Percentiles rank a stretch among this genome's conserved stretches.
phyloP scores from a whole-genome alignment of 2,888 invertebrate species.

The Meghimatium bilineatum region DNA sequence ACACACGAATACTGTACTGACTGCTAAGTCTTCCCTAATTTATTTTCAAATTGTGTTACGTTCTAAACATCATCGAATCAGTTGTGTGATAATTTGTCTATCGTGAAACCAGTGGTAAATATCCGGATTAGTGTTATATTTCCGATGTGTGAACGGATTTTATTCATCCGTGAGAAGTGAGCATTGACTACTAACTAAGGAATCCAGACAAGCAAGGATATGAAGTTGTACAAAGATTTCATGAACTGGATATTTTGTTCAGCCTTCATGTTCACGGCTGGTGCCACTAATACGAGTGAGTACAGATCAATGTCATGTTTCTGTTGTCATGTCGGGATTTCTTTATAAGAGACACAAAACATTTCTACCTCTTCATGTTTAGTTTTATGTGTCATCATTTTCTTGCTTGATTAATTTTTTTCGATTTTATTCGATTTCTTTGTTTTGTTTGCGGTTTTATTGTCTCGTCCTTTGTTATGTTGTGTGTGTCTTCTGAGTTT shows the following conservation, averaged over 20 bases:
- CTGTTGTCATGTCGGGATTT: not conserved
- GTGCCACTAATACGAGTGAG: conserved; percentile 9
- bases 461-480: not conserved
- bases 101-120: no score
- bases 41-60: no score
- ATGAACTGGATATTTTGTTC: conserved; percentile 19
- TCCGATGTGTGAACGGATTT: conserved; percentile 11
- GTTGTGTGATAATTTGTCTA: no score
- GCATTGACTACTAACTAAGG: not conserved
- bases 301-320: not conserved
- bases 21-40: no score
- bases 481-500: conserved; percentile 5
- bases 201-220: not conserved
- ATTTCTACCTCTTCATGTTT: not conserved
- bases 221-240: conserved; percentile 17
- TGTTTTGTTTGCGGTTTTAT: conserved; percentile 1
- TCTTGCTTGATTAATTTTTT: no score
- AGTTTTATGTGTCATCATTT: no score
- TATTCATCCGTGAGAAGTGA: not conserved
- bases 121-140: no score
- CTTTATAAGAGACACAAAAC: no score
- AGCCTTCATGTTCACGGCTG: not conserved
- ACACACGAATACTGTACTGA: no score
- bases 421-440: no score
- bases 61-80: no score